A percentile compares a stretch with the other conserved stretches of the same genome.
Conservation (phyloP, 2,797 vertebrate species). For the Miichthys miiuy region DNA sequence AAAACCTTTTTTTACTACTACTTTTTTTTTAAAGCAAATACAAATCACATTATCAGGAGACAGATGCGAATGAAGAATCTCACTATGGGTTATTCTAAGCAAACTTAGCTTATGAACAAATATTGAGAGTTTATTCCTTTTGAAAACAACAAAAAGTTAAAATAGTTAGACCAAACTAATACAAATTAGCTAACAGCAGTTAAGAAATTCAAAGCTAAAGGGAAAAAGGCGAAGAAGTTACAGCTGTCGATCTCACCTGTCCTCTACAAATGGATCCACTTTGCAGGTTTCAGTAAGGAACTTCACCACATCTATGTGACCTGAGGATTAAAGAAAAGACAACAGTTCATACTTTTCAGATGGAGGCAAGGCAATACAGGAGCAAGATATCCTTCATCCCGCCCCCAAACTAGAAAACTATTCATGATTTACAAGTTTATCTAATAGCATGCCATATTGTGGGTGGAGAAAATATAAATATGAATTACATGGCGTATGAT, state of each 20-base stretch:
- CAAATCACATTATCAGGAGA: background rate
- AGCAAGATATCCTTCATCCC: background rate
- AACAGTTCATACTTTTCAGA: background rate
- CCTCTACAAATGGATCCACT: conserved; percentile 89
- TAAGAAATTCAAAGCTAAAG: background rate
- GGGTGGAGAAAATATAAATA: conserved; percentile 26
- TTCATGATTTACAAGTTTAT: conserved; percentile 1
- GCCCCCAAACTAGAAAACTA: background rate
- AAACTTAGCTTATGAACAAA: background rate
- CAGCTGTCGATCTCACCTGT: conserved; percentile 81
- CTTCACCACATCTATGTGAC: conserved; percentile 88
- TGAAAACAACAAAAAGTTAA: conserved; percentile 7
- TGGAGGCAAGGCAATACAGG: background rate
- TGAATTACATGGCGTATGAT: background rate
- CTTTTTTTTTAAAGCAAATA: background rate
- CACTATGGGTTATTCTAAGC: background rate
- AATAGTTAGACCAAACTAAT: background rate
- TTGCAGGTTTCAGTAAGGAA: conserved; percentile 89
- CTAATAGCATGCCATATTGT: background rate
- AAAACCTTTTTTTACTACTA: background rate
- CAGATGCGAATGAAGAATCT: background rate
- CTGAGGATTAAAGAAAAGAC: conserved; percentile 71
- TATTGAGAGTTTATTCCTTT: background rate
- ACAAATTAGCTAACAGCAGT: background rate
- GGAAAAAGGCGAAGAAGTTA: background rate